Conservation (phyloP, 1,140 invertebrate genomes). For the Danaus melanippus region DNA sequence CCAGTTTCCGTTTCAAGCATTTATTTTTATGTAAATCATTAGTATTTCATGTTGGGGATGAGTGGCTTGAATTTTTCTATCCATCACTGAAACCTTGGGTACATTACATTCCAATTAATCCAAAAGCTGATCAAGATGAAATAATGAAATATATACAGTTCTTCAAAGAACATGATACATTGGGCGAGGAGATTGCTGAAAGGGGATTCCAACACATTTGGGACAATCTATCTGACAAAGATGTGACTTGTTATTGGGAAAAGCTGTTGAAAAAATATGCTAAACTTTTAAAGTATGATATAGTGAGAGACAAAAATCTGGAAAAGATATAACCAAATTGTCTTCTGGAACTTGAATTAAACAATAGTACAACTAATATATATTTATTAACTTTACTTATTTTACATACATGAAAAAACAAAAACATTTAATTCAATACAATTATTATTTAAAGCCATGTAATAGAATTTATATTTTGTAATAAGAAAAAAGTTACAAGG, state of each 20-base stretch:
- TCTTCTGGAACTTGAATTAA: too few relatives aligned
- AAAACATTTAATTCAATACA: too few relatives aligned
- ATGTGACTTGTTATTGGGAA: conserved; percentile 92
- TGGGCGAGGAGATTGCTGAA: conserved; percentile 87
- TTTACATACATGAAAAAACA: too few relatives aligned
- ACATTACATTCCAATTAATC: conserved; percentile 93
- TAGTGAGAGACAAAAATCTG: conserved; percentile 73
- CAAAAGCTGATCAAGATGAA: conserved; percentile 77
- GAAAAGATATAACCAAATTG: conserved; percentile 56
- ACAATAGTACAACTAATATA: too few relatives aligned
- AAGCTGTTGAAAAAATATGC: conserved; percentile 84
- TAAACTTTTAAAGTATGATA: conserved; percentile 82
- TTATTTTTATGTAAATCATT: conserved; percentile 94
- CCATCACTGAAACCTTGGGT: conserved; percentile 93
- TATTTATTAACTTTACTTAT: too few relatives aligned
- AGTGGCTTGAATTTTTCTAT: conserved; percentile 98
- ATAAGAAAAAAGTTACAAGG: too few relatives aligned
- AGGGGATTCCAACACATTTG: conserved; percentile 87
- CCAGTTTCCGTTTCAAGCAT: conserved; percentile 97
- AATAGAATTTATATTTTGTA: too few relatives aligned
- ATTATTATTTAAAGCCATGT: too few relatives aligned
- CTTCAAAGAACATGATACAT: conserved; percentile 82
- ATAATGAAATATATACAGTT: conserved; percentile 83
- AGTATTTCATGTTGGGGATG: conserved; percentile 96
- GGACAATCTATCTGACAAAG: conserved; percentile 86